These are phyloP conservation scores for Lochmaea crataegi DNA, from an alignment of 2,888 invertebrate genomes.

Conservation along the genomic window DNA sequence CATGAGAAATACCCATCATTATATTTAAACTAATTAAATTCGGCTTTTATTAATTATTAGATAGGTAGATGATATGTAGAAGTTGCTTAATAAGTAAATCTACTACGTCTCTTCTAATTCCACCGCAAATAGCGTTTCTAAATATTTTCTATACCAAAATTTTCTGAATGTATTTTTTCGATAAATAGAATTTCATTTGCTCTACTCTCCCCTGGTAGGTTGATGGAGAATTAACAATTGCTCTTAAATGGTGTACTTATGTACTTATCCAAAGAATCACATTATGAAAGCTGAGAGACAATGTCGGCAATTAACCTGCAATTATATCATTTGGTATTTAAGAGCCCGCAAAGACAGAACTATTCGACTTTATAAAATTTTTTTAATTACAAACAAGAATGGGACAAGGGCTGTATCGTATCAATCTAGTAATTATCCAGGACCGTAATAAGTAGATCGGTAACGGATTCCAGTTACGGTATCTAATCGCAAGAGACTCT, in stretches of 20 bases:
- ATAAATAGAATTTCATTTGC: neutral
- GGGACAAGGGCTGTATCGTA: neutral
- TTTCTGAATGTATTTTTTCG: no score
- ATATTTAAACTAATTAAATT: no score
- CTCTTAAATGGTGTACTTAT: constrained; percentile 11
- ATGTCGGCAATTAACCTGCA: constrained; percentile 16
- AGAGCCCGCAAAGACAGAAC: constrained; percentile 6
- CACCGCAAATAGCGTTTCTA: neutral
- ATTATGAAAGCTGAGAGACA: constrained; percentile 8
- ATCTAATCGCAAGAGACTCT: no score
- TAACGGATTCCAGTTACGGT: no score
- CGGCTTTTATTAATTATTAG: no score
- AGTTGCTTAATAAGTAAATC: neutral
- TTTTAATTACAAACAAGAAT: neutral
- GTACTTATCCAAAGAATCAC: constrained; percentile 12
- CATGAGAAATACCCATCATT: no score
- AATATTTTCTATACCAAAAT: no score
- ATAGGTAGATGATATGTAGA: no score
- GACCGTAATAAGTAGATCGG: neutral
- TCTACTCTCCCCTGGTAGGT: neutral
- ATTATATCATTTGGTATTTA: constrained; percentile 19
- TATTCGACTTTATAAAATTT: neutral
- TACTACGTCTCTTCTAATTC: neutral
- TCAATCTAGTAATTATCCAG: neutral
- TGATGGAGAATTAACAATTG: constrained; percentile 6